Evolutionary conservation across 2,888 invertebrate species (phyloP).

Genomic region (Spisula subtruncata): DNA sequence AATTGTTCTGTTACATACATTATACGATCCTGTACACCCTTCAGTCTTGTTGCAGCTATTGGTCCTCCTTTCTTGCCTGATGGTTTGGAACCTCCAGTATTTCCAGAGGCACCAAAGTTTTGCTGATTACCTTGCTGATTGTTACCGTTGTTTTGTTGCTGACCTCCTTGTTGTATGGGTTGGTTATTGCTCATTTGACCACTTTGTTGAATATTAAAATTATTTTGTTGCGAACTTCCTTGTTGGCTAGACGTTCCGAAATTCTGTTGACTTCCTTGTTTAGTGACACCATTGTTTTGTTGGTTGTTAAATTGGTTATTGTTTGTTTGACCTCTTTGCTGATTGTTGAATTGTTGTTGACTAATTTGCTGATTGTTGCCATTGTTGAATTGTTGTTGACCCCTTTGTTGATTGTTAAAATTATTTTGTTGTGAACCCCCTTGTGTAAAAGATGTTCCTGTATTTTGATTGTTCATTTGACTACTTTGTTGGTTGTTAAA

Average conservation of each 20-base stretch:
- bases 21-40: conserved; percentile 32
- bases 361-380: background rate
- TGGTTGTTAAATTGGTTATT: background rate
- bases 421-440: background rate
- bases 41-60: conserved; percentile 40
- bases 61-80: background rate
- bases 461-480: background rate
- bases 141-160: background rate
- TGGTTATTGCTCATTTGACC: background rate
- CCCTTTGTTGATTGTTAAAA: background rate
- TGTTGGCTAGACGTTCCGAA: background rate
- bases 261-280: background rate
- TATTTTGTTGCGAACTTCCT: background rate
- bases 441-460: background rate
- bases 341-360: background rate
- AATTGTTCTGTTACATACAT: conserved; percentile 27
- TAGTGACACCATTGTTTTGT: background rate
- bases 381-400: background rate
- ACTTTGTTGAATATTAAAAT: background rate
- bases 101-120: background rate
- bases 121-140: background rate
- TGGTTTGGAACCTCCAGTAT: background rate
- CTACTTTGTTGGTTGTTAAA: background rate
- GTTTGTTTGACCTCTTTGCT: background rate
- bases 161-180: background rate